Conservation (phyloP, 2,888 invertebrate species). For the Sussaba pulchella region DNA sequence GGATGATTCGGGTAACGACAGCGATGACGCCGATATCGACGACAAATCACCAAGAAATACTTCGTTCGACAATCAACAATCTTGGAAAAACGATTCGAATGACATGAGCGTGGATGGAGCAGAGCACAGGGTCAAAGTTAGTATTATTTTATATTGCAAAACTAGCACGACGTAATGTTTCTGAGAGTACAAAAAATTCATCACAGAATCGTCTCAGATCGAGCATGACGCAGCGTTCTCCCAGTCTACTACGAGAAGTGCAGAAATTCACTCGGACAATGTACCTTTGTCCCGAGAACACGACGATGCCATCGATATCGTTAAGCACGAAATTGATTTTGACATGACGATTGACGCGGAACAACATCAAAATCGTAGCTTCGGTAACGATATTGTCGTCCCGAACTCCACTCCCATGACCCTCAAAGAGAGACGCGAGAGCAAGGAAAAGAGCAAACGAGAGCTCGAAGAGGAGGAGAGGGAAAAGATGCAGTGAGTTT, state of each 20-base stretch:
- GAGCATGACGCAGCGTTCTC: slow-evolving; percentile 74
- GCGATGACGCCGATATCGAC: slow-evolving; percentile 71
- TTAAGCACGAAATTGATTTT: slow-evolving; percentile 73
- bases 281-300: slow-evolving; percentile 24
- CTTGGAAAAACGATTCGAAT: slow-evolving; percentile 67
- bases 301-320: slow-evolving; percentile 70
- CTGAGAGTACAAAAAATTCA: background rate
- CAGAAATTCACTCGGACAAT: slow-evolving; percentile 66
- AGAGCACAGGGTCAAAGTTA: slow-evolving; percentile 70
- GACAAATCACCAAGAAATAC: slow-evolving; percentile 67
- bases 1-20: slow-evolving; percentile 79
- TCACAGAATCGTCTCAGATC: slow-evolving; percentile 61
- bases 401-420: slow-evolving; percentile 70
- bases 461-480: slow-evolving; percentile 97
- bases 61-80: slow-evolving; percentile 38
- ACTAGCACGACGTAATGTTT: background rate
- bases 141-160: background rate
- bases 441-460: slow-evolving; percentile 90
- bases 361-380: slow-evolving; percentile 73
- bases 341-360: slow-evolving; percentile 68
- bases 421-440: slow-evolving; percentile 84
- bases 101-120: slow-evolving; percentile 69
- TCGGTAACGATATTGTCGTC: slow-evolving; percentile 77
- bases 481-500: slow-evolving; percentile 97
- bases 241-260: slow-evolving; percentile 73